Evolutionary conservation across 2,113 vertebrate species (phyloP), one percentile per base, ranked within the genome.

Genomic region (Peromyscus maniculatus): DNA sequence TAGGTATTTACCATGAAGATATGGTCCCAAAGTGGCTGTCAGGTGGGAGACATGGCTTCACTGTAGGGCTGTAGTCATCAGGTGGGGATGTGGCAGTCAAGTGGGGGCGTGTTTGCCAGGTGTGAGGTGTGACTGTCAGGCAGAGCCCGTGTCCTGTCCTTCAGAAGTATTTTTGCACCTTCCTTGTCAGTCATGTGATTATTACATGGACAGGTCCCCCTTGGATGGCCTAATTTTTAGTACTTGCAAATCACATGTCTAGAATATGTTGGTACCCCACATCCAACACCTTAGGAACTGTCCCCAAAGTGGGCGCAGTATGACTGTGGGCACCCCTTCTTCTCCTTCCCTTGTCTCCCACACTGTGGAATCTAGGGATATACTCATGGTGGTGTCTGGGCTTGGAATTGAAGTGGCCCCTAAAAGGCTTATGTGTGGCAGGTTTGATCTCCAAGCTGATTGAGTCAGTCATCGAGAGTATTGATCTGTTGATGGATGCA

Each of bases 1-100:
- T 49, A 96, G 71, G 49, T n/a, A 21, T 55, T 46, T 71, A 86
- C 69, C 13, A 49, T 17, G 6, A 0, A 75, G 49, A 16, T 1
- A 1, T 79, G 74, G 5, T 69, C 94, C 90, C 62, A 96, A 57
- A 67, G 36, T 21, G 62, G 49, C 66, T 96, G 13, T 67, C 96
- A 96, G 96, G 93, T 26, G 13, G 84, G 82, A 15, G 24, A 0
- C 31, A 52, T 13, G 17, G 31, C 31, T 87, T 69, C 19, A 16
- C 4, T 26, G 31, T 24, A 24, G 46, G 66, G 28, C 31, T 49
- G 11, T 87, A 36, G 64, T 7, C 12, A 15, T 69, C 43, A 52
- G 84, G 28, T 13, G n/a, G 31, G 43, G 28, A 24, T 57, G 31
- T 82, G 79, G 79, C 52, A 36, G 24, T 66, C 62, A 86, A 46